These are phyloP conservation scores for Frankliniella fusca DNA, from an alignment of 2,888 invertebrate species.

Conservation along the genomic window DNA sequence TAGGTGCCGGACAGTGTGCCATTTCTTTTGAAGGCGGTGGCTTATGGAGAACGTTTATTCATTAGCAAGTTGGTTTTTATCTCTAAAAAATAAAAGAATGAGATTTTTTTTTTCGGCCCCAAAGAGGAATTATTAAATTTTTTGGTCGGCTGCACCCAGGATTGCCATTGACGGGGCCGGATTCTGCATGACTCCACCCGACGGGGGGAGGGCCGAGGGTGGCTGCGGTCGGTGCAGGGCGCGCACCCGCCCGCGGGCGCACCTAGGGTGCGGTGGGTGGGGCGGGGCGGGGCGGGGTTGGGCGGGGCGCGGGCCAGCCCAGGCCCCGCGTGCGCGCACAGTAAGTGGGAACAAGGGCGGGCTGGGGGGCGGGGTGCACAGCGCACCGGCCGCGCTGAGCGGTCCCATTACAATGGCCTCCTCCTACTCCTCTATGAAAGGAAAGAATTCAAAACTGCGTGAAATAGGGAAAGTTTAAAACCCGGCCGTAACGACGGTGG, in stretches of 20 bases:
- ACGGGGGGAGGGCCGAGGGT: background rate
- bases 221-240: background rate
- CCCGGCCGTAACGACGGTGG: too few relatives aligned
- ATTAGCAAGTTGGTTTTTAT: background rate
- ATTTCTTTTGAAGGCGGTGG: too few relatives aligned
- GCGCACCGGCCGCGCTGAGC: too few relatives aligned
- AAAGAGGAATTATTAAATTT: background rate
- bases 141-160: background rate
- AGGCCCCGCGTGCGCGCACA: background rate
- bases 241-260: background rate
- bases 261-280: background rate
- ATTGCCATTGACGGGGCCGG: too few relatives aligned
- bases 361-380: background rate
- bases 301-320: background rate
- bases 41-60: background rate
- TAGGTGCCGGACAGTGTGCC: too few relatives aligned
- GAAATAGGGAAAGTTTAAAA: too few relatives aligned
- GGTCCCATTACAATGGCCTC: too few relatives aligned
- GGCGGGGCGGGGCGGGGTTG: background rate
- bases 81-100: background rate
- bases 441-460: too few relatives aligned
- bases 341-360: background rate
- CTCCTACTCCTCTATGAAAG: too few relatives aligned
- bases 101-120: background rate
- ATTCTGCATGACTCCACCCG: background rate